Percentiles rank a stretch among this genome's conserved stretches.
Evolutionary conservation across 1,140 invertebrate species (phyloP).

Genomic region (Nephotettix cincticeps): DNA sequence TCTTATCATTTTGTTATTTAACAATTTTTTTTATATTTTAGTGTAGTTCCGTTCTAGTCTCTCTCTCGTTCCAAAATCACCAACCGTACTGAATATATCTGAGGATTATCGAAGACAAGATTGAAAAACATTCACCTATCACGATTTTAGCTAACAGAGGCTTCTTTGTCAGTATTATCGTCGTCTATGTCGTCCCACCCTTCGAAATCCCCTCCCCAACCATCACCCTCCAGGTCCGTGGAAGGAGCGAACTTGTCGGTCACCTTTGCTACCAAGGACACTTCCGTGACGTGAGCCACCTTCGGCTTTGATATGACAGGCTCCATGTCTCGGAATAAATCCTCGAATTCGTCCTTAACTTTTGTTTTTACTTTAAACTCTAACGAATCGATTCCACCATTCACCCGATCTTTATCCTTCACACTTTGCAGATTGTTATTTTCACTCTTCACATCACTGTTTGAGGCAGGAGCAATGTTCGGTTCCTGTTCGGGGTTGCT

Average conservation of each 20-base stretch:
- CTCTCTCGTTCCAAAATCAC: too few species aligned
- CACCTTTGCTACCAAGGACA: conserved; percentile 34
- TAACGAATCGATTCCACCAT: too few species aligned
- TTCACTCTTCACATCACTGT: conserved; percentile 46
- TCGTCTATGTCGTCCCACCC: conserved; percentile 44
- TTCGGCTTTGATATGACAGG: conserved; percentile 70
- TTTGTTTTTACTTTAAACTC: too few species aligned
- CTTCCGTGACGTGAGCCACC: conserved; percentile 48
- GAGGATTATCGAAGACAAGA: too few species aligned
- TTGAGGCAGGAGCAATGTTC: conserved; percentile 40
- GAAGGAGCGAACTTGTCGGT: conserved; percentile 48
- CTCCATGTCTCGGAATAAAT: conserved; percentile 83
- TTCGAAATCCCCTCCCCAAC: conserved; percentile 48
- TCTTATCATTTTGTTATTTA: too few species aligned
- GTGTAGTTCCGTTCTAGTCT: too few species aligned
- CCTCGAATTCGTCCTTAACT: conserved; percentile 44
- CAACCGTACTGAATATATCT: too few species aligned
- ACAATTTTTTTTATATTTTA: too few species aligned
- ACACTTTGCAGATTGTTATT: neutral
- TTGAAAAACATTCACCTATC: too few species aligned
- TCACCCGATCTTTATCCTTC: neutral
- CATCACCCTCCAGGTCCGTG: conserved; percentile 35
- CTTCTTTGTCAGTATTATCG: neutral
- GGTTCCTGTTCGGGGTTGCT: neutral
- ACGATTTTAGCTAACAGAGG: neutral